Evolutionary conservation across 2,113 vertebrate species (phyloP).

Genomic region (Chamaea fasciata): DNA sequence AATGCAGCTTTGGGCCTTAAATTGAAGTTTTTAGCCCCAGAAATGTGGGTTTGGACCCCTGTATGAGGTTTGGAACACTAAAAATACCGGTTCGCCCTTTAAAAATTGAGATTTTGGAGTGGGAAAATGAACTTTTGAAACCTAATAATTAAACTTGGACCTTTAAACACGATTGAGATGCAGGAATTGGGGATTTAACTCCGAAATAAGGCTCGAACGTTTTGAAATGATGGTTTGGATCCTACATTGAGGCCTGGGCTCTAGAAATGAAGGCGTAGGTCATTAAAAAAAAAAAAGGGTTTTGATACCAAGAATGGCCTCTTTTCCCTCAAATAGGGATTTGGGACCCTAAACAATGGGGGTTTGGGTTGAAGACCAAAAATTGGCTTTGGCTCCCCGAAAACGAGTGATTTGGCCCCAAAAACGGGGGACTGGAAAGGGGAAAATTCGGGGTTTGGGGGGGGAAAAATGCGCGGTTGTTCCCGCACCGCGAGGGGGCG

Average conservation of each 20-base stretch:
- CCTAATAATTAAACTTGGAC: rapidly evolving
- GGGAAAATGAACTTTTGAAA: rapidly evolving
- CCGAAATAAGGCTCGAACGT: rapidly evolving
- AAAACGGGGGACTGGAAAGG: rapidly evolving
- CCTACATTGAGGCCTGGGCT: no score
- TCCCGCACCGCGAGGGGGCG: no score
- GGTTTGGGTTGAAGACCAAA: rapidly evolving
- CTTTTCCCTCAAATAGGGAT: no score
- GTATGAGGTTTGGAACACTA: rapidly evolving
- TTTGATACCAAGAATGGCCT: no score
- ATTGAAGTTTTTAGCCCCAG: rapidly evolving
- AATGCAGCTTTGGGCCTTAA: rapidly evolving
- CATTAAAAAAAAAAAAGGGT: no score
- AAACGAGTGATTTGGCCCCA: background rate
- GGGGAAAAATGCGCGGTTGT: background rate
- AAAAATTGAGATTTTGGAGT: no score
- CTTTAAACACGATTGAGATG: rapidly evolving
- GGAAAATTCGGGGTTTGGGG: rapidly evolving
- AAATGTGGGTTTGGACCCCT: background rate
- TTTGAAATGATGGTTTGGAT: rapidly evolving
- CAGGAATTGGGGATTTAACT: no score
- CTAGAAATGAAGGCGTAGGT: no score
- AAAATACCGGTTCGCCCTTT: rapidly evolving
- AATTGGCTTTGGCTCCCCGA: rapidly evolving
- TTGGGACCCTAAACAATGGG: no score